Percentiles rank a stretch among this genome's conserved stretches.
Evolutionary conservation across 2,797 vertebrate genomes (phyloP).

Genomic region (Mico argentatus): DNA sequence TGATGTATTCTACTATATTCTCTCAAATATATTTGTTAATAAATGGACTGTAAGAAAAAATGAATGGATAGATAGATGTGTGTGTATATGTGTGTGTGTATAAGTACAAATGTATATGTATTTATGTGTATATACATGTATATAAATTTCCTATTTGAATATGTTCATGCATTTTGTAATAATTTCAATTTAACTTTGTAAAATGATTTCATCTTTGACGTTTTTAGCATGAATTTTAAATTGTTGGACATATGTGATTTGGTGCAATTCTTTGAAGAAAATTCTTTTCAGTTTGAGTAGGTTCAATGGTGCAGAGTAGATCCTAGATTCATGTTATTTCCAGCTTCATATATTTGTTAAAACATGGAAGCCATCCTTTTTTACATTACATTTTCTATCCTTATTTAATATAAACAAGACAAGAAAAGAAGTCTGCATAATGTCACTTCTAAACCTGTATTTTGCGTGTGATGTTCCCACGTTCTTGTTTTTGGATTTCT

Average conservation of each 20-base stretch:
- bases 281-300: neutral
- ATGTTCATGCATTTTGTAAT: neutral
- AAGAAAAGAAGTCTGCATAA: neutral
- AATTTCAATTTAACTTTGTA: neutral
- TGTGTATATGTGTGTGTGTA: neutral
- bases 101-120: neutral
- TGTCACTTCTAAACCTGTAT: neutral
- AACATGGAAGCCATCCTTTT: neutral
- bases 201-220: neutral
- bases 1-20: neutral
- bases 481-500: constrained; percentile 30
- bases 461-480: neutral
- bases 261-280: neutral
- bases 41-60: neutral
- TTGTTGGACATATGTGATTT: neutral
- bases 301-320: neutral
- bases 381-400: neutral
- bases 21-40: neutral
- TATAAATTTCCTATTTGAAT: neutral
- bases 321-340: neutral
- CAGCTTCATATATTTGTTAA: neutral
- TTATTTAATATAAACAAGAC: neutral
- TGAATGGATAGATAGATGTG: neutral
- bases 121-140: neutral
- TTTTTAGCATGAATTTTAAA: neutral